phyloP scores from a whole-genome alignment of 2,888 invertebrate genomes.

The Eupithecia subfuscata region DNA sequence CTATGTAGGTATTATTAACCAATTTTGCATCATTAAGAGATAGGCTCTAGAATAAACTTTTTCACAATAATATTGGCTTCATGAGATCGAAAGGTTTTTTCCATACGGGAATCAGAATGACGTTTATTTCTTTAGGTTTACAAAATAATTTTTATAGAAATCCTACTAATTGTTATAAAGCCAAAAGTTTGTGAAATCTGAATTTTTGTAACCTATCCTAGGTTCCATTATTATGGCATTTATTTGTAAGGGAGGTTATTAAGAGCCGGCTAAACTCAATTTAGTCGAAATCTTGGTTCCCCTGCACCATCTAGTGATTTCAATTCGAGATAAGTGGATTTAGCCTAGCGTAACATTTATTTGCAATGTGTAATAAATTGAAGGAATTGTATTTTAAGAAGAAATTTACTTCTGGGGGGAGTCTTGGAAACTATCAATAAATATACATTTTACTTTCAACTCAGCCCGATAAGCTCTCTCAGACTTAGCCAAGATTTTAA shows the following conservation, averaged over 20 bases:
- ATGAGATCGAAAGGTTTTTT: no score
- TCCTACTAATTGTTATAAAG: no score
- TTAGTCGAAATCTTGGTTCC: constrained; percentile 66
- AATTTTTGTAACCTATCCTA: no score
- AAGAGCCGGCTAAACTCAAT: constrained; percentile 61
- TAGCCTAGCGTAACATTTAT: constrained; percentile 49
- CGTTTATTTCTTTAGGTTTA: no score
- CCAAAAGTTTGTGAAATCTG: no score
- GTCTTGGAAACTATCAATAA: background rate
- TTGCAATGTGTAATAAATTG: constrained; percentile 36
- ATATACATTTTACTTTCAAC: background rate
- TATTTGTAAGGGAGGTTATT: background rate
- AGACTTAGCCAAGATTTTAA: background rate
- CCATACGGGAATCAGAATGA: no score
- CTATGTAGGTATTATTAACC: no score
- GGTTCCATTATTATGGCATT: no score
- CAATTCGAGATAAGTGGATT: constrained; percentile 74
- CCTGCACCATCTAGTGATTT: constrained; percentile 66
- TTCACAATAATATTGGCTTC: no score
- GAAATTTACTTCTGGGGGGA: constrained; percentile 2
- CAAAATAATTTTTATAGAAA: no score
- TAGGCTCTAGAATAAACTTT: no score
- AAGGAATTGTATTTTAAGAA: constrained; percentile 8
- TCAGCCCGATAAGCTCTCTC: background rate
- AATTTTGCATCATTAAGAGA: no score